Conservation (phyloP, 2,797 vertebrate species). For the Enteromius trimaculatus region DNA sequence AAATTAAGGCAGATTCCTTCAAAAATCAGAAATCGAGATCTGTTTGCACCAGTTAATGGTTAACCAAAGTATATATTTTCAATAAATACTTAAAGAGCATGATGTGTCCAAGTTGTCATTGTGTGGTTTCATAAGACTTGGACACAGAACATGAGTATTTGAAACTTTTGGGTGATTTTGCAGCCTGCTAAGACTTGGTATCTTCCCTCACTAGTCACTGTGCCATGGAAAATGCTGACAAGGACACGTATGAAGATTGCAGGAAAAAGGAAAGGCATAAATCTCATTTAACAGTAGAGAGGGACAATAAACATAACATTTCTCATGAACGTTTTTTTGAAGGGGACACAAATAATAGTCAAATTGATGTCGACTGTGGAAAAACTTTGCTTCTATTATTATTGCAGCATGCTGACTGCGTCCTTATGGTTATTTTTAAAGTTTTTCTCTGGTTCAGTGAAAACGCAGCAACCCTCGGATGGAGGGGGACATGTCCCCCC, state of each 20-base stretch:
- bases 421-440: too few relatives aligned
- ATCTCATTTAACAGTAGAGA: too few relatives aligned
- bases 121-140: not conserved
- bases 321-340: too few relatives aligned
- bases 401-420: too few relatives aligned
- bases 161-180: not conserved
- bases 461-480: too few relatives aligned
- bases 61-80: not conserved
- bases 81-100: not conserved
- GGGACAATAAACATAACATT: too few relatives aligned
- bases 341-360: too few relatives aligned
- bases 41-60: not conserved
- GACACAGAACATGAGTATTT: not conserved
- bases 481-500: too few relatives aligned
- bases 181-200: not conserved
- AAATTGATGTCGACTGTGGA: too few relatives aligned
- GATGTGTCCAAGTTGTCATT: not conserved
- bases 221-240: not conserved
- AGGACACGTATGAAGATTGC: not conserved
- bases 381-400: too few relatives aligned
- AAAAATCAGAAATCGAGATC: not conserved
- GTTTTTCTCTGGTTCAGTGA: too few relatives aligned
- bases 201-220: too few relatives aligned
- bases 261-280: not conserved
- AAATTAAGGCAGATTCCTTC: not conserved